A percentile compares a stretch with the other conserved stretches of the same genome.
These are phyloP conservation scores for Cromileptes altivelis DNA, from an alignment of 2,113 vertebrate genomes.

Conservation along the genomic window DNA sequence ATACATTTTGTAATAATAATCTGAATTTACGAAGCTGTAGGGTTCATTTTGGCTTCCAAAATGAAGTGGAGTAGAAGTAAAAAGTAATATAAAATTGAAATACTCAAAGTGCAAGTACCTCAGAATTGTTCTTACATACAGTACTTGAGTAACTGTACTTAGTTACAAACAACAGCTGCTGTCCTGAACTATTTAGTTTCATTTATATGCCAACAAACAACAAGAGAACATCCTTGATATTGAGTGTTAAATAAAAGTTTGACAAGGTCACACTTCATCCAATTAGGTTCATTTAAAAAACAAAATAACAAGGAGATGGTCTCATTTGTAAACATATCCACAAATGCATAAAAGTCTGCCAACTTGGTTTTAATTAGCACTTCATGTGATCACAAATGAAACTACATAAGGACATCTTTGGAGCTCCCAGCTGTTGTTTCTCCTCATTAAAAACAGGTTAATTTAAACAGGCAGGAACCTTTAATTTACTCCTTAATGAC, in stretches of 20 bases:
- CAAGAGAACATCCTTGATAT: not conserved
- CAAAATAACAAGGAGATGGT: not conserved
- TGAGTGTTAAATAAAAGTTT: not conserved
- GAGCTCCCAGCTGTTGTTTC: constrained; percentile 3
- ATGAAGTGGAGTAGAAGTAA: not conserved
- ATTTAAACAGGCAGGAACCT: constrained; percentile 9
- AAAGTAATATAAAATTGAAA: not conserved
- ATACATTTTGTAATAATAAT: not conserved
- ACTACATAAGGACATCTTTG: not conserved
- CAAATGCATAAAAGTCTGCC: constrained; percentile 29
- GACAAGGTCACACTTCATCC: not conserved
- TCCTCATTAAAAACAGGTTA: constrained; percentile 8
- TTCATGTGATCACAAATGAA: constrained; percentile 16
- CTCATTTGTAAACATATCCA: constrained; percentile 22
- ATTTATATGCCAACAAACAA: not conserved
- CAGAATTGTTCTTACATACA: not conserved
- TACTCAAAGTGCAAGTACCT: not conserved
- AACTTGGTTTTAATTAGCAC: constrained; percentile 35
- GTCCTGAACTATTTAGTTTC: not conserved
- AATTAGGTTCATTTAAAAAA: not conserved
- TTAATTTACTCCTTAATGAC: not conserved
- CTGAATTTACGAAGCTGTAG: not conserved
- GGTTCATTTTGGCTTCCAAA: not conserved
- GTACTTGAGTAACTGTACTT: not conserved
- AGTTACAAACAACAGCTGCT: not conserved